Base-by-base conservation (phyloP, 2,113 vertebrate genomes). In the Ptilonorhynchus violaceus region DNA sequence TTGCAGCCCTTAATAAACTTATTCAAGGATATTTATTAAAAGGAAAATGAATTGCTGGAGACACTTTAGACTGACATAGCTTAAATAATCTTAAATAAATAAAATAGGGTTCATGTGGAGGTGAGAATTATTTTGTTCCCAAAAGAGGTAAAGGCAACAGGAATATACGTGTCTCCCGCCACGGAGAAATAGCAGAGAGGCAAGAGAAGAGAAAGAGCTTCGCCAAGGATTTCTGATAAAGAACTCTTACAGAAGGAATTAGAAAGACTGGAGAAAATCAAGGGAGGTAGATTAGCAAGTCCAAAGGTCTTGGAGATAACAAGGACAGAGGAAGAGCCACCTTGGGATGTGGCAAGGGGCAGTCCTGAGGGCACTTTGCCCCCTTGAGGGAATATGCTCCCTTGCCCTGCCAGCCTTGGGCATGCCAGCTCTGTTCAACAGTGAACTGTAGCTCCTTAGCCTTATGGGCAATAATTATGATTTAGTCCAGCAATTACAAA, bases 381-480 rank as follows among this genome's bases (percentile, higher is more conserved):
- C 55, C 50, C 66, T 56, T 55, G 49, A 41, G 33, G 46, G 60
- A 63, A 59, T 5, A 16, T 11, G 8, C 10, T 80, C 25, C 24
- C 42, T 50, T 69, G 25, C 50, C 8, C 33, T 53, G 21, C 23
- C 55, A 70, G 50, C 30, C 23, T 50, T 15, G 42, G 70, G 6
- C 18, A 31, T 23, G 14, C 27, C 1, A 8, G 18, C 56, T 53
- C 55, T 52, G 30, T 15, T 50, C 24, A 7, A 1, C 18, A 25
- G 7, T 47, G 39, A 69, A 25, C 46, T 24, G 4, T 8, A 56
- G 27, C 39, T 88, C 28, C 39, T 63, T 11, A 53, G 8, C 6
- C 18, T 53, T 37, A 27, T 0, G 1, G 7, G 7, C 14, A 27
- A 37, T 72, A n/a, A 33, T 28, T 6, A 23, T 15, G 11, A 14